A percentile compares a stretch with the other conserved stretches of the same genome.
These are phyloP conservation scores for Pachyrhynchus sulphureomaculatus DNA, from an alignment of 1,140 invertebrate species.

Conservation along the genomic window DNA sequence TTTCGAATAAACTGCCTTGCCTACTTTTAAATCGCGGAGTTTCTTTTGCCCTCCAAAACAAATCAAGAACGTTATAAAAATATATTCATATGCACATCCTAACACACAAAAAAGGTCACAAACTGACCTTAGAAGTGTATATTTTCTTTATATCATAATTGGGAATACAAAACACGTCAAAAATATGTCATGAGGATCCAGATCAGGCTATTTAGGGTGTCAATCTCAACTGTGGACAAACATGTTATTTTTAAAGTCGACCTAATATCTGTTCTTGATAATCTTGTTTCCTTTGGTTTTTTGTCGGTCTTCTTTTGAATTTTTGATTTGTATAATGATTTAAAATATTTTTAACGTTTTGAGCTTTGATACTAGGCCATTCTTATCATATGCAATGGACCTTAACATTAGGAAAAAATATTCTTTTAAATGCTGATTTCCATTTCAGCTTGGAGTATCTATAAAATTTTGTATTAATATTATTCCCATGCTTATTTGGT, in stretches of 20 bases:
- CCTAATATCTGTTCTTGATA: slow-evolving; percentile 29
- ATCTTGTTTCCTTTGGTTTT: slow-evolving; percentile 25
- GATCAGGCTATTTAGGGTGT: slow-evolving; percentile 29
- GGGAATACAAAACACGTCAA: slow-evolving; percentile 42
- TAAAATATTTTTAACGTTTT: neutral
- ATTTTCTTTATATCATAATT: slow-evolving; percentile 37
- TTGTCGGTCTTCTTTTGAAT: slow-evolving; percentile 3
- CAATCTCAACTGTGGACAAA: slow-evolving; percentile 31
- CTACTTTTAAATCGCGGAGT: no score
- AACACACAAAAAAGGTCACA: slow-evolving; percentile 23
- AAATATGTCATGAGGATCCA: slow-evolving; percentile 37
- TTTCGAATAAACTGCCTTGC: no score
- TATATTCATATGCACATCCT: slow-evolving; percentile 25
- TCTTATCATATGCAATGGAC: no score
- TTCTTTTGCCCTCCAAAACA: neutral
- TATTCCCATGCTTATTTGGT: neutral
- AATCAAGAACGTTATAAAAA: slow-evolving; percentile 27
- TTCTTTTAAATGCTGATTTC: neutral
- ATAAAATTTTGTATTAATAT: neutral
- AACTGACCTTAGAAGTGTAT: slow-evolving; percentile 25
- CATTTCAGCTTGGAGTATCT: neutral
- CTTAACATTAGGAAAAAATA: no score
- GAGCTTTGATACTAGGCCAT: neutral
- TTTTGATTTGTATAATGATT: neutral
- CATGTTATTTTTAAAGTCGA: slow-evolving; percentile 27